Conservation (phyloP, 1,140 invertebrate species). For the Phymorhynchus buccinoides region DNA sequence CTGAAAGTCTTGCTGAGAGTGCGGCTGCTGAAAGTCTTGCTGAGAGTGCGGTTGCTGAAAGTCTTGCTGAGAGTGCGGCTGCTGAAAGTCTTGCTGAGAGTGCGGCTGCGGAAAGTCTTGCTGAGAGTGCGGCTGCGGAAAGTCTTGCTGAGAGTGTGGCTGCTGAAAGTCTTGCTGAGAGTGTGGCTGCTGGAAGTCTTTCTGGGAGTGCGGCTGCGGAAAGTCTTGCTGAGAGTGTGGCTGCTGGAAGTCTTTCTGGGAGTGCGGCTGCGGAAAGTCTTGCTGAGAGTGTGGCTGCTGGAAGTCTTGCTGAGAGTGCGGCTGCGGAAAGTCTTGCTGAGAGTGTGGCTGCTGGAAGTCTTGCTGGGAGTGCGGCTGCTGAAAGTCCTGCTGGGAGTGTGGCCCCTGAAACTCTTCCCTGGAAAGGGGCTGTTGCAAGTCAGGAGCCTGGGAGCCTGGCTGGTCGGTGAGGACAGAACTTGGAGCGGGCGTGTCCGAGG, state of each 20-base stretch:
- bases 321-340: background rate
- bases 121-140: constrained; percentile 4
- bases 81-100: constrained; percentile 27
- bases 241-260: constrained; percentile 22
- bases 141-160: constrained; percentile 13
- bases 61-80: constrained; percentile 13
- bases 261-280: constrained; percentile 22
- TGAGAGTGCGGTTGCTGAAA: constrained; percentile 14
- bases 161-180: constrained; percentile 31
- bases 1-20: constrained; percentile 15
- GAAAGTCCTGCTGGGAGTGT: constrained; percentile 5
- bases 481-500: constrained; percentile 39
- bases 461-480: constrained; percentile 35
- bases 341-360: constrained; percentile 18
- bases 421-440: constrained; percentile 19
- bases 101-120: too few species aligned
- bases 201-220: constrained; percentile 17
- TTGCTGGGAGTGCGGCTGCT: constrained; percentile 18
- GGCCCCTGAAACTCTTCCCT: constrained; percentile 19
- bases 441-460: constrained; percentile 34
- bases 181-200: constrained; percentile 15
- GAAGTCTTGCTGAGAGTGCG: background rate
- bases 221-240: constrained; percentile 18
- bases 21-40: constrained; percentile 18
- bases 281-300: constrained; percentile 14